A percentile compares a stretch with the other conserved stretches of the same genome.
phyloP scores from a whole-genome alignment of 2,888 invertebrate genomes.

The Ornithoptera alexandrae region DNA sequence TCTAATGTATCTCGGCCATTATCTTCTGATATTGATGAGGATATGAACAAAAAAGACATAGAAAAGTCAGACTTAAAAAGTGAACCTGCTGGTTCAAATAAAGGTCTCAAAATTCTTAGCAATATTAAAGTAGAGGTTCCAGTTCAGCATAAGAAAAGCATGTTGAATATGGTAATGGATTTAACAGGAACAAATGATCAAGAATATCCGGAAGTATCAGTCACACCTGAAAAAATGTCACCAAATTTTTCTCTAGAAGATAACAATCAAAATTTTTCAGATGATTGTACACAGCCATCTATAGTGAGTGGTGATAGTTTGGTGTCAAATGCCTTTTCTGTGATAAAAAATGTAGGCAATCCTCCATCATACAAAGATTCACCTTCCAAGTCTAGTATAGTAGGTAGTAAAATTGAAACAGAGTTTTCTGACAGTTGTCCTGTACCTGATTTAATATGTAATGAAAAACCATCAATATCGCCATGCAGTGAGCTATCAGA shows the following conservation, averaged over 20 bases:
- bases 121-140: conserved; percentile 78
- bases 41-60: conserved; percentile 34
- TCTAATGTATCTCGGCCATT: conserved; percentile 35
- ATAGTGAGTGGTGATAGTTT: conserved; percentile 51
- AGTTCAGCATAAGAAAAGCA: conserved; percentile 70
- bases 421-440: conserved; percentile 72
- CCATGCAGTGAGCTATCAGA: conserved; percentile 75
- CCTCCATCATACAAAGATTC: conserved; percentile 57
- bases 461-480: conserved; percentile 75
- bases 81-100: conserved; percentile 54
- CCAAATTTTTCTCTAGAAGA: conserved; percentile 64
- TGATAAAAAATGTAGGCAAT: conserved; percentile 70
- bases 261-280: conserved; percentile 51
- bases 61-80: conserved; percentile 46
- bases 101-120: conserved; percentile 75
- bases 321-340: conserved; percentile 64
- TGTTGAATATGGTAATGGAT: conserved; percentile 72
- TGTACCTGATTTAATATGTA: conserved; percentile 74
- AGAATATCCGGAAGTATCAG: conserved; percentile 51
- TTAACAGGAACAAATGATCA: conserved; percentile 62
- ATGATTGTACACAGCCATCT: conserved; percentile 52
- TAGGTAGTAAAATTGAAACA: conserved; percentile 61
- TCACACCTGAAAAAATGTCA: conserved; percentile 64
- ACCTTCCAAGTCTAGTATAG: conserved; percentile 46
- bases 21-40: conserved; percentile 34